These are phyloP conservation scores for Tipula unca DNA, from an alignment of 2,888 invertebrate species.

Conservation along the genomic window DNA sequence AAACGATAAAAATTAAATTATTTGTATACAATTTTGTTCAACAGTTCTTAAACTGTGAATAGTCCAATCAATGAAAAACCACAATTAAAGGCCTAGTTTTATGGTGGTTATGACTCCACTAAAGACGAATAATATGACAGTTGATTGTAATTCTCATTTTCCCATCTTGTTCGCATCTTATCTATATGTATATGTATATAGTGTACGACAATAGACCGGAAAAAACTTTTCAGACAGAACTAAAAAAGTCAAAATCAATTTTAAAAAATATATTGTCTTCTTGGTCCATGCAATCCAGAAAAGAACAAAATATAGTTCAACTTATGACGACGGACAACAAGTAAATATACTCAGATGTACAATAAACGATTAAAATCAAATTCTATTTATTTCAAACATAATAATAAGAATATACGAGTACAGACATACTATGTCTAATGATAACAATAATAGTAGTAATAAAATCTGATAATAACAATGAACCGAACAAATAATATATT, in stretches of 20 bases:
- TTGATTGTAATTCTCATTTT: not conserved
- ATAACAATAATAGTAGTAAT: not conserved
- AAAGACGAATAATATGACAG: too few relatives aligned
- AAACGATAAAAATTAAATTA: not conserved
- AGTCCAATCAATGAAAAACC: not conserved
- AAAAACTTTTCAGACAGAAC: not conserved
- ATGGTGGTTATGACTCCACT: not conserved
- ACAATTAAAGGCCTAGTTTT: not conserved
- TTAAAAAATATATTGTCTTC: not conserved
- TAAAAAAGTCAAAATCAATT: not conserved
- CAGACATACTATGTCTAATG: too few relatives aligned
- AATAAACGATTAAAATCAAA: not conserved
- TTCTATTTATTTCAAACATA: not conserved
- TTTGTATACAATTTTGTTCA: not conserved
- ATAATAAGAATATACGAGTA: not conserved
- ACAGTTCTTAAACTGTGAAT: not conserved
- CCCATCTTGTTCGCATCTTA: not conserved
- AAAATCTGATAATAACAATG: not conserved
- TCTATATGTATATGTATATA: not conserved
- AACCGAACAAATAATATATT: not conserved
- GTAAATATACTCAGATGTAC: not conserved
- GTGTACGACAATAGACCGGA: not conserved
- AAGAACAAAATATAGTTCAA: not conserved
- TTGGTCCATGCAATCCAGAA: not conserved
- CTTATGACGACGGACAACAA: not conserved